Conservation (phyloP, 2,113 vertebrate species). For the Setophaga kirtlandii region DNA sequence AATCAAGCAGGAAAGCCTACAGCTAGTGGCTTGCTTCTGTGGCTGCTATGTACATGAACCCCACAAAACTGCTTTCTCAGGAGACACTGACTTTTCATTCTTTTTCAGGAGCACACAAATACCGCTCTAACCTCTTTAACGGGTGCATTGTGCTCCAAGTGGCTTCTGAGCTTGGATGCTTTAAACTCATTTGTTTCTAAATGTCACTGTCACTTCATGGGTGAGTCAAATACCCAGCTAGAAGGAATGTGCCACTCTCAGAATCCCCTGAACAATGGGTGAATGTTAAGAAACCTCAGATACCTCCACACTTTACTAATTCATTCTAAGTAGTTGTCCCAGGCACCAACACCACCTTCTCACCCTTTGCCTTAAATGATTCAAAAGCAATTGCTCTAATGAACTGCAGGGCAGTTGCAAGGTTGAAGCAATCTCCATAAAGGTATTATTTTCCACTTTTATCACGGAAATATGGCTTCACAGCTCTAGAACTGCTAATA, state of each 20-base stretch:
- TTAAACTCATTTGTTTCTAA: background rate
- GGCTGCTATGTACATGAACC: background rate
- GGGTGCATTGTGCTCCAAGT: background rate
- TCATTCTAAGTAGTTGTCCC: background rate
- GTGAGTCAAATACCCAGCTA: background rate
- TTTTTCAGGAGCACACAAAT: background rate
- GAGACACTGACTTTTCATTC: background rate
- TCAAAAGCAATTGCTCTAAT: background rate
- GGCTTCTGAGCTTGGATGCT: background rate
- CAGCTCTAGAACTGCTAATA: slow-evolving; percentile 21
- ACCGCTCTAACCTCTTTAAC: background rate
- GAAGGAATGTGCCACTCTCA: background rate
- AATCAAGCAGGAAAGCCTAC: background rate
- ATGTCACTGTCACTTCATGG: background rate
- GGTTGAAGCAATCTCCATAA: slow-evolving; percentile 34
- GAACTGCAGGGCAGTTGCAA: background rate
- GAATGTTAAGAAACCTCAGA: background rate
- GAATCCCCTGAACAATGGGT: background rate
- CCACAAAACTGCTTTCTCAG: background rate
- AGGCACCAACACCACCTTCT: background rate
- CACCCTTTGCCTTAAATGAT: background rate
- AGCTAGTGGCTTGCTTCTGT: background rate
- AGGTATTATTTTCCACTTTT: slow-evolving; percentile 45
- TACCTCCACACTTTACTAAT: background rate
- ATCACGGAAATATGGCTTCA: slow-evolving; percentile 26